A percentile compares a stretch with the other conserved stretches of the same genome.
These are phyloP conservation scores for Anomalospiza imberbis DNA, from an alignment of 2,797 vertebrate species.

Conservation along the genomic window DNA sequence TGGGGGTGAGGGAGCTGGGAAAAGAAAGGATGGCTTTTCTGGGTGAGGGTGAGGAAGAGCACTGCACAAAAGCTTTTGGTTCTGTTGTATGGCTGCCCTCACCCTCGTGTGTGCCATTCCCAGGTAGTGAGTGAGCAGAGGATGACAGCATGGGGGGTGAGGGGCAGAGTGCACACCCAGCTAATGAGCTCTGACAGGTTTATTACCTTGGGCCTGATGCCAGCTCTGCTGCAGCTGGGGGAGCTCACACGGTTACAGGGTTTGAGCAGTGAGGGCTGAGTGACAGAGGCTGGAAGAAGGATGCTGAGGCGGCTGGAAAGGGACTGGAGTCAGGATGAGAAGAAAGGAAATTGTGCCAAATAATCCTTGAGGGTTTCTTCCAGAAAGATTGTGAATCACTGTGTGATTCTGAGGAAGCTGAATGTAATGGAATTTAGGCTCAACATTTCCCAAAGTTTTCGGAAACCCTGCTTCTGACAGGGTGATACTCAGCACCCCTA, in stretches of 20 bases:
- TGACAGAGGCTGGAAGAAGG: not conserved
- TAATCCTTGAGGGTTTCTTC: not conserved
- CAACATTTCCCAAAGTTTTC: not conserved
- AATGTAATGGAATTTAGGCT: not conserved
- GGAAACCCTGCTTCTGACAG: not conserved
- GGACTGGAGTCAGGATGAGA: not conserved
- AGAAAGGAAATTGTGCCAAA: not conserved
- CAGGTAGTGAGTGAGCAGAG: not conserved
- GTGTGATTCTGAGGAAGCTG: not conserved
- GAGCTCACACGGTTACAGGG: rapidly evolving
- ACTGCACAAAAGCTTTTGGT: not conserved
- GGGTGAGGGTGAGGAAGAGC: not conserved
- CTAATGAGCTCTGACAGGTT: not conserved
- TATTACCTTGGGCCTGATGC: not conserved
- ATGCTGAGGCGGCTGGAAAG: not conserved
- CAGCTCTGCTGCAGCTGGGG: not conserved
- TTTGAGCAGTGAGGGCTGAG: not conserved
- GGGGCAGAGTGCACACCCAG: not conserved
- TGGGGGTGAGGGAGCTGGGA: not conserved
- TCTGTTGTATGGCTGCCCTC: not conserved
- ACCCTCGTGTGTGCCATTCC: not conserved
- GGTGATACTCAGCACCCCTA: not conserved
- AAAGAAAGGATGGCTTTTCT: not conserved
- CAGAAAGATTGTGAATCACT: not conserved
- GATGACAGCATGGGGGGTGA: not conserved